Percentiles rank a stretch among this genome's conserved stretches.
Conservation (phyloP, 1,140 invertebrate species). For the Drosophila asahinai region DNA sequence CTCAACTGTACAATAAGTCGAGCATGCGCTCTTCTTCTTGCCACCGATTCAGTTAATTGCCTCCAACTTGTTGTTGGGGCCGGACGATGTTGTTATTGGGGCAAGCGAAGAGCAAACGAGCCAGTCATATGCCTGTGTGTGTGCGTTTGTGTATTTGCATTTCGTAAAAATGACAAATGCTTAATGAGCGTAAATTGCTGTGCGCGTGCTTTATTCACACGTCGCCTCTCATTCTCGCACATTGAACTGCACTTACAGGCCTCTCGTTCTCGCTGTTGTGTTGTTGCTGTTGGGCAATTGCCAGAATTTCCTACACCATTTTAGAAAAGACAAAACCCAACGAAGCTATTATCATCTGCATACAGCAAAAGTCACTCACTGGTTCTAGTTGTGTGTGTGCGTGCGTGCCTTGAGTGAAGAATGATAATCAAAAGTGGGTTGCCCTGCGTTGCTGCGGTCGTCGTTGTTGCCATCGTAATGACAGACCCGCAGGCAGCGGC, state of each 20-base stretch:
- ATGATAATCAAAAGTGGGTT: slow-evolving; percentile 24
- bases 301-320: slow-evolving; percentile 62
- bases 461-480: slow-evolving; percentile 2
- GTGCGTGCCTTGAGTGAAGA: slow-evolving; percentile 4
- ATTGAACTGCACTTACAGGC: neutral
- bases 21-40: slow-evolving; percentile 70
- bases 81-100: slow-evolving; percentile 28
- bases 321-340: slow-evolving; percentile 55
- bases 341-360: slow-evolving; percentile 36
- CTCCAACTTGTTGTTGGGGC: slow-evolving; percentile 53
- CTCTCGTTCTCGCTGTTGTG: slow-evolving; percentile 21
- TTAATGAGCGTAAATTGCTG: slow-evolving; percentile 79
- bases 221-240: slow-evolving; percentile 27
- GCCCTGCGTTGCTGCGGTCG: neutral
- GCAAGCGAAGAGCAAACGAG: slow-evolving; percentile 53
- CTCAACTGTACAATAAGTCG: slow-evolving; percentile 76
- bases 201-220: slow-evolving; percentile 67
- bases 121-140: slow-evolving; percentile 32
- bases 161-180: slow-evolving; percentile 74
- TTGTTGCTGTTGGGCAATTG: slow-evolving; percentile 7
- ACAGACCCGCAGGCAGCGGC: slow-evolving; percentile 1
- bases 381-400: neutral
- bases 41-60: slow-evolving; percentile 60
- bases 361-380: slow-evolving; percentile 4
- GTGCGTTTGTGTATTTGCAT: slow-evolving; percentile 46